Evolutionary conservation across 2,113 vertebrate species (phyloP), one percentile per base, ranked within the genome.

Genomic region (Nesoenas mayeri): DNA sequence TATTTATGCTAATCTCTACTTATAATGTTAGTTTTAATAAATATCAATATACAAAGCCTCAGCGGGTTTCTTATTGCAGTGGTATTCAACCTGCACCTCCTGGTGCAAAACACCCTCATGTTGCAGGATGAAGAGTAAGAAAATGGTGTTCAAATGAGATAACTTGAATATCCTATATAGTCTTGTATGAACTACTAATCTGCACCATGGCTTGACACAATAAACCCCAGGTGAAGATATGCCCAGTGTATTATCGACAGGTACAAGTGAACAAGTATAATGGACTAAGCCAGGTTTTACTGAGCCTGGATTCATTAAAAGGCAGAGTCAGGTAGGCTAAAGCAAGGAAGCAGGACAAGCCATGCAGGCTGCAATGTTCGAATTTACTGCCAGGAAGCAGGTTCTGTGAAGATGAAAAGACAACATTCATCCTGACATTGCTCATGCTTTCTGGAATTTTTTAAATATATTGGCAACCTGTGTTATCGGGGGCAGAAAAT

Each of bases 381-480:
- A n/a, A 92, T 87, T 73, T 69, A 89, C 70, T 73, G 67, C 64
- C 71, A 88, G 67, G 54, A 89, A 94, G 40, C 75, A 66, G 38
- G 32, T 91, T 79, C 69, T 71, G 36, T 56, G 64, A 74, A 93
- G 85, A 93, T 91, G 64, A 92, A 94, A 96, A 90, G 58, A 56
- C 82, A 92, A 67, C 77, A 79, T 89, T 83, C 79, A 80, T 66
- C 56, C 22, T 74, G 83, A 74, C 20, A 34, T 69, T 93, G 73
- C 62, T 85, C 22, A 26, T 48, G 38, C n/a, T 91, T 93, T 88
- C 60, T 26, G 21, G 11, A 11, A 11, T 60, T 34, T 50, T 73
- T 47, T 50, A 54, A 48, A 19, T 3, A 6, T 22, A 24, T 38
- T 53, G 21, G 50, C 36, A 80, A 54, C 47, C 51, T 57, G 11